These are phyloP conservation scores for Hippocampus mohnikei DNA, from an alignment of 2,113 vertebrate species.

Conservation along the genomic window DNA sequence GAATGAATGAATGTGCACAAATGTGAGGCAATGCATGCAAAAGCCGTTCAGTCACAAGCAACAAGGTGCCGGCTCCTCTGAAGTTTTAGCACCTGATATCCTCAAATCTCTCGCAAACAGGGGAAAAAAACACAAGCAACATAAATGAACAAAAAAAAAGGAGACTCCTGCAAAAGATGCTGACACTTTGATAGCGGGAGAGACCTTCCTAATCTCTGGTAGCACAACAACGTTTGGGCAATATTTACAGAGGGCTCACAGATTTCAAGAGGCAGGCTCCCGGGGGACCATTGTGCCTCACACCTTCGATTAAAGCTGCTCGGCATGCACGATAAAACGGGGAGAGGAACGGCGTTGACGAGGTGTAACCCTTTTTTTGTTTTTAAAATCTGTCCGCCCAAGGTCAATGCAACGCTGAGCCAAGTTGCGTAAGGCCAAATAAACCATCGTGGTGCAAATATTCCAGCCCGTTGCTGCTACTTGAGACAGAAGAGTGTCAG, in stretches of 20 bases:
- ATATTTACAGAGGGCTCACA: conserved; percentile 9
- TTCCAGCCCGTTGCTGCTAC: conserved; percentile 27
- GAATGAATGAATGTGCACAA: neutral
- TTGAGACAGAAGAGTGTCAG: conserved; percentile 40
- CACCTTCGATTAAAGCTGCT: neutral
- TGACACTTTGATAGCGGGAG: neutral
- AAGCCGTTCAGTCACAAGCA: neutral
- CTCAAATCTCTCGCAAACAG: neutral
- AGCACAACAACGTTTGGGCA: conserved; percentile 10
- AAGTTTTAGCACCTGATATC: neutral
- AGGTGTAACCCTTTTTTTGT: neutral
- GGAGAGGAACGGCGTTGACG: neutral
- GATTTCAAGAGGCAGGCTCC: neutral
- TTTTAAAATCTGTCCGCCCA: conserved; percentile 26
- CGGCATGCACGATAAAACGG: conserved; percentile 21
- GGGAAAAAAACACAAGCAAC: neutral
- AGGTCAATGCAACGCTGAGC: conserved; percentile 8
- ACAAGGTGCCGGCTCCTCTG: neutral
- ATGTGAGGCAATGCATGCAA: neutral
- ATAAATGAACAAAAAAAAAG: neutral
- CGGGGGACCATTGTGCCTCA: conserved; percentile 7
- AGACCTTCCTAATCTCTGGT: neutral
- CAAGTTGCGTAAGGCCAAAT: conserved; percentile 26
- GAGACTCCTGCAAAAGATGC: neutral
- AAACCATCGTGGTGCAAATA: conserved; percentile 15